Base-by-base conservation (phyloP, 2,113 vertebrate species). In the Centropus unirufus region DNA sequence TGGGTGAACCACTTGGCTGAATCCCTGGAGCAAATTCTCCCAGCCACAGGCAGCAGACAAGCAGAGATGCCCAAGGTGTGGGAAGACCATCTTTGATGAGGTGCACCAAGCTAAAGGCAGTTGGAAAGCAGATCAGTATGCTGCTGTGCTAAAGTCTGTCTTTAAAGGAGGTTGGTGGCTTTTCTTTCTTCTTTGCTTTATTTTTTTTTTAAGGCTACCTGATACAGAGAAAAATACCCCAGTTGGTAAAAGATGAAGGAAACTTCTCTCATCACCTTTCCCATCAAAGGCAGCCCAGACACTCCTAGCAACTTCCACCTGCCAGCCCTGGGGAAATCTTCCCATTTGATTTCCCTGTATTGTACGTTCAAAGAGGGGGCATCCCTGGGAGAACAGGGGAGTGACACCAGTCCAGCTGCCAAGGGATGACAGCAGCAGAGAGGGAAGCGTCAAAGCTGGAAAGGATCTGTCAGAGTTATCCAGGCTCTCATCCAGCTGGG, bases 401-500 rank as follows among this genome's bases (percentile, higher is more conserved):
- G 66, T 0, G 12, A 42, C 0, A 5, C 47, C 19, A 6, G 64
- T 11, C 27, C 63, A 49, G 66, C 63, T 26, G 5, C 86, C 51
- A 13, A 49, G 70, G 62, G 49, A 87, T 94, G 95, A 61, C 40
- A 3, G 84, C 84, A 66, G 67, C 55, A 34, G 61, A 19, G 30
- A 54, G 52, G 61, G 83, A 82, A 24, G 49, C 0, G 30, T 70
- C 89, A 70, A 22, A 54, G 87, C 83, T 90, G 85, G 81, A 34
- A 63, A 34, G 85, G 78, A 85, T 87, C 88, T 86, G 64, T 63
- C 14, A 21, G 86, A 47, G 57, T 47, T 72, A 63, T 64, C 73
- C 92, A 87, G 92, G 76, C 91, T 92, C 83, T n/a, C 91, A 67
- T 54, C 89, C 89, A 86, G 91, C 76, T 77, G 83, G 91, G 72